These are phyloP conservation scores for Belgica antarctica DNA, from an alignment of 2,888 invertebrate species.

Conservation along the genomic window DNA sequence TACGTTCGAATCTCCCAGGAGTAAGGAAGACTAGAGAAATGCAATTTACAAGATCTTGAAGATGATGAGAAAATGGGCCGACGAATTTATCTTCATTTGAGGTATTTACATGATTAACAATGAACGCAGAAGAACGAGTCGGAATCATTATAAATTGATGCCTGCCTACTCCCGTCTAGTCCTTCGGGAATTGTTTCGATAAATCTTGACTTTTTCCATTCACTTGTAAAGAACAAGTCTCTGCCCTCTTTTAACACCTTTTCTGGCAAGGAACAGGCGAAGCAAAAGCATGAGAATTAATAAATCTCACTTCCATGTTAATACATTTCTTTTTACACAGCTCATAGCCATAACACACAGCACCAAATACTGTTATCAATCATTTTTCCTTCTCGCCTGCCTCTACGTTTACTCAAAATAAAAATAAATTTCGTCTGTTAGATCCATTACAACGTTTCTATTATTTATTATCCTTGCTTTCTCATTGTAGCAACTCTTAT, in stretches of 20 bases:
- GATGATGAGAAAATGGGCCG: background rate
- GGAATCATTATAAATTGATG: conserved; percentile 24
- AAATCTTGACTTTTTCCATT: conserved; percentile 22
- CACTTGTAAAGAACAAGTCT: background rate
- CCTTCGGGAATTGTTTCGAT: conserved; percentile 27
- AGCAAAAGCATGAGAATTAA: conserved; percentile 24
- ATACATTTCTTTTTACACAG: conserved; percentile 29
- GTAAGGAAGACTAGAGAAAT: background rate
- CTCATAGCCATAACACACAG: conserved; percentile 11
- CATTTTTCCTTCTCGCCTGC: conserved; percentile 13
- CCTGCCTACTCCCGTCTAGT: background rate
- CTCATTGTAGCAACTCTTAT: conserved; percentile 18
- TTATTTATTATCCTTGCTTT: conserved; percentile 19
- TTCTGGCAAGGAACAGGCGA: background rate
- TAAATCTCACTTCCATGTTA: conserved; percentile 20
- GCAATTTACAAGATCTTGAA: background rate
- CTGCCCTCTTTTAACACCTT: conserved; percentile 6
- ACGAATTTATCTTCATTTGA: conserved; percentile 23
- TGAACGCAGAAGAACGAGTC: background rate
- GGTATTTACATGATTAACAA: conserved; percentile 31
- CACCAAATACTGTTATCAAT: conserved; percentile 28
- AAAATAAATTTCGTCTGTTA: conserved; percentile 7
- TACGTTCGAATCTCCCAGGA: conserved; percentile 1
- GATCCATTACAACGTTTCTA: conserved; percentile 25
- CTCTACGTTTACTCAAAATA: conserved; percentile 20